Conservation (phyloP, 2,113 vertebrate species). For the Mirza zaza region DNA sequence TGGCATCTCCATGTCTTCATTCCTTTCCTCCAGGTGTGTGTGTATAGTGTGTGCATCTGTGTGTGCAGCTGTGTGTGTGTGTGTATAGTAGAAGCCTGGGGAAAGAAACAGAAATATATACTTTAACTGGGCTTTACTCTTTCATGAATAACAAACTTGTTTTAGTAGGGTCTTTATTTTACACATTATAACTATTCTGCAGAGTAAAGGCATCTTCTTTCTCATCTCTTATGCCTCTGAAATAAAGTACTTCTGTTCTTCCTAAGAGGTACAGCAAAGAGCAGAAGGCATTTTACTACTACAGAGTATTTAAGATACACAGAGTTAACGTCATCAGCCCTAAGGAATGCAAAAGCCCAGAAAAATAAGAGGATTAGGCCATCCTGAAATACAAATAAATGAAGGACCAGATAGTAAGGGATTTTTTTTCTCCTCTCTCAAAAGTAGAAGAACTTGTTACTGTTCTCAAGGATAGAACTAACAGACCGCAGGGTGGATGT, state of each 20-base stretch:
- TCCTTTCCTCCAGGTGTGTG: not conserved
- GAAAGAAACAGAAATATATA: not conserved
- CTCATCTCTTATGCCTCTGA: not conserved
- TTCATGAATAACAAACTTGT: not conserved
- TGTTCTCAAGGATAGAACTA: not conserved
- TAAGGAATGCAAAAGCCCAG: not conserved
- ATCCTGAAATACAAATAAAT: not conserved
- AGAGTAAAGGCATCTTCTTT: not conserved
- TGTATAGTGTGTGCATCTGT: not conserved
- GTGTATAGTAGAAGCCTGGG: not conserved
- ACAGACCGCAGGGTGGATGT: not conserved
- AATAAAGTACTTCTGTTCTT: not conserved
- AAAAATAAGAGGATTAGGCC: not conserved
- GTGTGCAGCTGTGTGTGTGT: no score
- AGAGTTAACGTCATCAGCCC: not conserved
- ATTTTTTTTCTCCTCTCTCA: not conserved
- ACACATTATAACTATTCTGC: not conserved
- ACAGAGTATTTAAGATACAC: not conserved
- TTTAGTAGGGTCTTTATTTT: not conserved
- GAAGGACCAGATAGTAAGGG: not conserved
- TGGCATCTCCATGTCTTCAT: not conserved
- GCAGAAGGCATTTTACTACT: slow-evolving; percentile 15
- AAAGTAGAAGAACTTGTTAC: not conserved
- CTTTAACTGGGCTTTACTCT: not conserved
- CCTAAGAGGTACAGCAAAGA: not conserved